phyloP scores from a whole-genome alignment of 2,888 invertebrate genomes.

The Papilio demoleus region DNA sequence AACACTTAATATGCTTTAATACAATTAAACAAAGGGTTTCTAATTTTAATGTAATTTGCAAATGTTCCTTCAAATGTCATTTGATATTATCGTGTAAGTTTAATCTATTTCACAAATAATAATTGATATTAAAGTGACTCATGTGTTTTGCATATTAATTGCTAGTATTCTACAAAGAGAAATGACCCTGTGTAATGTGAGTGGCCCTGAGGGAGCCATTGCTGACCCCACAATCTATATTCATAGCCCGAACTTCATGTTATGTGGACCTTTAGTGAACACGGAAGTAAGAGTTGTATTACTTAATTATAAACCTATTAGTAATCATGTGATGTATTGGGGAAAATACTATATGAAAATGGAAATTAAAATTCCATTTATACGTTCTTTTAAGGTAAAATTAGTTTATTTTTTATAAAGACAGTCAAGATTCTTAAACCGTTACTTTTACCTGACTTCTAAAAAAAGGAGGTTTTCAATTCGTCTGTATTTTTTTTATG shows the following conservation, averaged over 20 bases:
- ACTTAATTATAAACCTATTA: background rate
- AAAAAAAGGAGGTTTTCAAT: too few relatives aligned
- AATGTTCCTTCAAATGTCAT: background rate
- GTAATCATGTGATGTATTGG: too few relatives aligned
- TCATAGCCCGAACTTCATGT: constrained; percentile 26
- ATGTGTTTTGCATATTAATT: constrained; percentile 9
- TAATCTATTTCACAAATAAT: background rate
- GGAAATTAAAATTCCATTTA: too few relatives aligned
- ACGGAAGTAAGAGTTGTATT: constrained; percentile 31
- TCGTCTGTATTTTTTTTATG: too few relatives aligned
- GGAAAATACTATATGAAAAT: too few relatives aligned
- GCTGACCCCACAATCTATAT: constrained; percentile 30
- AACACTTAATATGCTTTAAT: too few relatives aligned
- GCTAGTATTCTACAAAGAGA: constrained; percentile 24
- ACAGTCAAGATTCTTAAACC: too few relatives aligned
- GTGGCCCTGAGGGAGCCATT: constrained; percentile 25
- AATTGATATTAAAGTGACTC: constrained; percentile 20
- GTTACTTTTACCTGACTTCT: too few relatives aligned
- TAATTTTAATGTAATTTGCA: background rate
- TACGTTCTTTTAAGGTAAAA: too few relatives aligned
- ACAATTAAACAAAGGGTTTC: background rate
- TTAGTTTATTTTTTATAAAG: too few relatives aligned
- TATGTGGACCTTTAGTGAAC: constrained; percentile 24
- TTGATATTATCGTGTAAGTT: background rate
- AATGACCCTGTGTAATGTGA: constrained; percentile 36